These are phyloP conservation scores for Sclerurus mexicanus DNA, from an alignment of 2,113 vertebrate genomes.

Conservation along the genomic window DNA sequence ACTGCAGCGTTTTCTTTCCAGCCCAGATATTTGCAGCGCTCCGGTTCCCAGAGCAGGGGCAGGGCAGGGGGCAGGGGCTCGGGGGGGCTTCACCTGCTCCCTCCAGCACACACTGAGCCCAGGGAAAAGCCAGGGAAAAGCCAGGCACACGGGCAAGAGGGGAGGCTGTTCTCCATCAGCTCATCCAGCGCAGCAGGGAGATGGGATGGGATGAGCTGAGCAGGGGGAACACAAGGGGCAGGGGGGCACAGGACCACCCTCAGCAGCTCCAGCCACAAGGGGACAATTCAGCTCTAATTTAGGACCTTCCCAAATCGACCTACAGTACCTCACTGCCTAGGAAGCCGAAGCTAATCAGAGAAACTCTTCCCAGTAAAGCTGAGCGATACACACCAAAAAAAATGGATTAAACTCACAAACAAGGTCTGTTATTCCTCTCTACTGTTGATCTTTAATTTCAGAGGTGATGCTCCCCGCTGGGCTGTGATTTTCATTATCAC, in stretches of 20 bases:
- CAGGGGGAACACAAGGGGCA: background rate
- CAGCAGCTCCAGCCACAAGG: background rate
- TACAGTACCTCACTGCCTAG: fast-evolving
- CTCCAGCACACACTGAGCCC: background rate
- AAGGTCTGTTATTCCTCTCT: constrained; percentile 1
- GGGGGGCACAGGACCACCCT: background rate
- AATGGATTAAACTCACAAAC: background rate
- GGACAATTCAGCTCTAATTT: background rate
- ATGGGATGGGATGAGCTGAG: background rate
- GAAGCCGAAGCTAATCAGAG: background rate
- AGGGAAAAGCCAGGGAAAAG: fast-evolving
- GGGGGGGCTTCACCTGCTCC: background rate
- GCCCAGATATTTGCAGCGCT: background rate
- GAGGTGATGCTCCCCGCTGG: background rate
- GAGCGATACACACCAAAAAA: background rate
- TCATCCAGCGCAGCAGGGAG: background rate
- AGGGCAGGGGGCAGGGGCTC: too few relatives aligned
- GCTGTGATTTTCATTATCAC: background rate
- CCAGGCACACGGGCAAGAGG: background rate
- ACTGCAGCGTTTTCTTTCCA: background rate
- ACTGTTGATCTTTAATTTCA: background rate
- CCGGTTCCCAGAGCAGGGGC: background rate
- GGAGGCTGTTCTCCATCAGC: background rate
- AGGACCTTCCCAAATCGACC: background rate
- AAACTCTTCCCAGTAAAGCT: background rate